phyloP scores from a whole-genome alignment of 2,113 vertebrate genomes.

The Amphilophus citrinellus region DNA sequence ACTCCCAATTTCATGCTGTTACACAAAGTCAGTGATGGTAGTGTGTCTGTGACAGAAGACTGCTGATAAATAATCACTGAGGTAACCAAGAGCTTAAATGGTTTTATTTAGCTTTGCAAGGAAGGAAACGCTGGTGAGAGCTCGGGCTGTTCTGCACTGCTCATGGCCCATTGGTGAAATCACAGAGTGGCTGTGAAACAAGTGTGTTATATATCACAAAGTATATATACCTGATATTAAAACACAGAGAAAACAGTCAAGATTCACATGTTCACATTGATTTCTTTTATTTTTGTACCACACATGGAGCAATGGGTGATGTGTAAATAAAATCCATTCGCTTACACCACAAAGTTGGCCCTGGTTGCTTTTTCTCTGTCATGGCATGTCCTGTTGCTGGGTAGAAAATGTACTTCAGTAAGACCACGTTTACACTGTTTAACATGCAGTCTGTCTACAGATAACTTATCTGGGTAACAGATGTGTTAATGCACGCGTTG shows the following conservation, averaged over 20 bases:
- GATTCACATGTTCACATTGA: slow-evolving; percentile 18
- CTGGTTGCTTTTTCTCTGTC: slow-evolving; percentile 8
- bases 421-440: too few species aligned
- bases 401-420: neutral
- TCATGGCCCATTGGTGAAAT: neutral
- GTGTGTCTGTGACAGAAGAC: too few species aligned
- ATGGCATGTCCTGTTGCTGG: neutral
- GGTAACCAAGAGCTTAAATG: too few species aligned
- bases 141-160: neutral
- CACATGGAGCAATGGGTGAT: slow-evolving; percentile 24
- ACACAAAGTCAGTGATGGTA: too few species aligned
- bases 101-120: neutral
- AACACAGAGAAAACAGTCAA: slow-evolving; percentile 7
- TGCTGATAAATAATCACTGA: too few species aligned
- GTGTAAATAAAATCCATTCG: slow-evolving; percentile 73
- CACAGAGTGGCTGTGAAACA: neutral
- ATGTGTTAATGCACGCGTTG: neutral
- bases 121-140: neutral
- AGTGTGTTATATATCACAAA: slow-evolving; percentile 14
- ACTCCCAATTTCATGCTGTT: too few species aligned
- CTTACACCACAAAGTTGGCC: slow-evolving; percentile 50
- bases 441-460: too few species aligned
- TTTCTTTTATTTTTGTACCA: slow-evolving; percentile 25
- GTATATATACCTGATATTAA: slow-evolving; percentile 38
- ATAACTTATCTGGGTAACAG: neutral